Evolutionary conservation across 2,797 vertebrate species (phyloP).

Genomic region (Champsocephalus esox): DNA sequence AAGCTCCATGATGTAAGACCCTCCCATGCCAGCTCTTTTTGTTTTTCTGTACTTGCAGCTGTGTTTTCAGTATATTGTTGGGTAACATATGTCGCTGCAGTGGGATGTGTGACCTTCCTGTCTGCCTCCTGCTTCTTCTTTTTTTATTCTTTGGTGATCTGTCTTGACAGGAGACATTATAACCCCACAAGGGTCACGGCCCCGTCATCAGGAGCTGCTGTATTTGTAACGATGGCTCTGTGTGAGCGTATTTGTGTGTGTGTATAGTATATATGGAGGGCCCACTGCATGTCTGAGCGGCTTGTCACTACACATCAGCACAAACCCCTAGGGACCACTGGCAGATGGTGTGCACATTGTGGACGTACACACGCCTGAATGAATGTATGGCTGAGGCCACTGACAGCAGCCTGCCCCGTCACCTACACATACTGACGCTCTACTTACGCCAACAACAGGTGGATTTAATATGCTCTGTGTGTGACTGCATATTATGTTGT

Average conservation of each 20-base stretch:
- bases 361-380: constrained; percentile 1
- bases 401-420: background rate
- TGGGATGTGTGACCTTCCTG: constrained; percentile 14
- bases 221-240: constrained; percentile 43
- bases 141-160: constrained; percentile 50
- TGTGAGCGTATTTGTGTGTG: constrained; percentile 39
- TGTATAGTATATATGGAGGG: constrained; percentile 38
- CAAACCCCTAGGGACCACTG: constrained; percentile 38
- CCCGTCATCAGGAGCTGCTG: constrained; percentile 41
- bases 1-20: too few relatives aligned
- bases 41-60: background rate
- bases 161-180: constrained; percentile 60
- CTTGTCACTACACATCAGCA: constrained; percentile 62
- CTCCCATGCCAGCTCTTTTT: constrained; percentile 1
- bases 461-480: background rate
- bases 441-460: background rate
- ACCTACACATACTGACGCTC: background rate
- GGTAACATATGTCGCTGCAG: constrained; percentile 25
- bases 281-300: constrained; percentile 33
- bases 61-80: constrained; percentile 12
- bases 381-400: background rate
- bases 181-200: constrained; percentile 43
- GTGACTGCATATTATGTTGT: background rate
- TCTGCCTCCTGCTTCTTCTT: constrained; percentile 14
- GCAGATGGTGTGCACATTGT: constrained; percentile 40